A percentile compares a stretch with the other conserved stretches of the same genome.
phyloP scores from a whole-genome alignment of 2,888 invertebrate genomes.

The Deilephila elpenor region DNA sequence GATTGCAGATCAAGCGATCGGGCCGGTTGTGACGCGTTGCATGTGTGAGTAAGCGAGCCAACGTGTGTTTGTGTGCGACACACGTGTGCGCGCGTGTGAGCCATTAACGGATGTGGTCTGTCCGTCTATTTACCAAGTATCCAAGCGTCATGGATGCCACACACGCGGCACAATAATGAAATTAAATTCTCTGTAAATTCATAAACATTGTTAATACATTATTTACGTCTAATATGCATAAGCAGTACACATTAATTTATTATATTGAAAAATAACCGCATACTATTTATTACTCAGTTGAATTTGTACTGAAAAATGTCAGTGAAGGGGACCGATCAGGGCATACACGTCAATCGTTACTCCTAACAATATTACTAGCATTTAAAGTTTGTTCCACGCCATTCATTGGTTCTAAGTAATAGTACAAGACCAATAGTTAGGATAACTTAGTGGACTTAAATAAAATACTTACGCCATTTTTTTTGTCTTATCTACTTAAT shows the following conservation, averaged over 20 bases:
- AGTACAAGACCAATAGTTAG: neutral
- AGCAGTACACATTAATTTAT: neutral
- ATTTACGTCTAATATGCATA: neutral
- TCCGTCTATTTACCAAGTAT: conserved; percentile 56
- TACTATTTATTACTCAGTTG: neutral
- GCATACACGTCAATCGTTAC: neutral
- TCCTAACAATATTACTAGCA: neutral
- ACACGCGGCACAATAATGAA: neutral
- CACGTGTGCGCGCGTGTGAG: conserved; percentile 36
- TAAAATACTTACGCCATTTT: neutral
- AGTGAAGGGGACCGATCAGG: neutral
- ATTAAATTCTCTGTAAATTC: neutral
- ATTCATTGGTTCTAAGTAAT: neutral
- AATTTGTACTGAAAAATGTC: neutral
- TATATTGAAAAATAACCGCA: neutral
- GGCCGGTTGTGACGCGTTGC: conserved; percentile 32
- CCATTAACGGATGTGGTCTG: conserved; percentile 67
- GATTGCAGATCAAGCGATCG: conserved; percentile 63
- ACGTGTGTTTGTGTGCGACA: conserved; percentile 31
- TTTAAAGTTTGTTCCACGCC: neutral
- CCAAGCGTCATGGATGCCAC: conserved; percentile 37
- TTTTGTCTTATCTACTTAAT: no score
- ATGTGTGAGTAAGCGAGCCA: conserved; percentile 41
- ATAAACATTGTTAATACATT: neutral
- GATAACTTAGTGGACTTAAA: neutral